Percentiles rank a stretch among this genome's conserved stretches.
phyloP scores from a whole-genome alignment of 2,797 vertebrate species.

The Neostethus bicornis region DNA sequence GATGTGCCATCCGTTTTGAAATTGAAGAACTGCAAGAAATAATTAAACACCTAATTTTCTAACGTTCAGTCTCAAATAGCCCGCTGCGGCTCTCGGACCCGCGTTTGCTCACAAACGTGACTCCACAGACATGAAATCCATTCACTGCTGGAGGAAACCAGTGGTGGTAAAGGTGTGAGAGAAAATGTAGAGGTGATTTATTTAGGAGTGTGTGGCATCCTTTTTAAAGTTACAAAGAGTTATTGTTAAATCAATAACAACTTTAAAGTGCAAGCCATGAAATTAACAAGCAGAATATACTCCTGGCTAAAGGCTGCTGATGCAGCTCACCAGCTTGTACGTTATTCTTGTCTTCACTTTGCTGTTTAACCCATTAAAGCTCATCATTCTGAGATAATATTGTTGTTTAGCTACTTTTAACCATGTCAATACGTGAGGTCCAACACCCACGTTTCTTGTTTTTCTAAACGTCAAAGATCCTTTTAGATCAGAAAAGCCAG shows the following conservation, averaged over 20 bases:
- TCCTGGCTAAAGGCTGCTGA: constrained; percentile 14
- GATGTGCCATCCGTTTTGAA: too few species aligned
- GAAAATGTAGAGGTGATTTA: constrained; percentile 43
- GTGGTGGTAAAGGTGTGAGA: constrained; percentile 14
- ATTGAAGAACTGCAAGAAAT: too few species aligned
- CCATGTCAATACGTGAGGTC: too few species aligned
- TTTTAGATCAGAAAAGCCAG: too few species aligned
- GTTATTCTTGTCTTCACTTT: constrained; percentile 9
- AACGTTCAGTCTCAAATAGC: too few species aligned
- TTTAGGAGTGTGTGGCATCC: constrained; percentile 48
- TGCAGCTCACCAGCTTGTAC: constrained; percentile 6
- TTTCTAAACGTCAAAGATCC: too few species aligned
- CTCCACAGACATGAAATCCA: neutral
- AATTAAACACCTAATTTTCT: too few species aligned
- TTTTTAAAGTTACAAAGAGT: constrained; percentile 49
- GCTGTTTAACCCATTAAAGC: constrained; percentile 9
- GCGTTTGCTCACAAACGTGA: neutral
- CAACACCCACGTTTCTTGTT: too few species aligned
- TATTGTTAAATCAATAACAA: constrained; percentile 63
- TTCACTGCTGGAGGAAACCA: neutral
- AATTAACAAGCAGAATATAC: constrained; percentile 16
- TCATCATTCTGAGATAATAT: neutral
- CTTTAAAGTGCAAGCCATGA: constrained; percentile 43
- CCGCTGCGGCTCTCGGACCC: too few species aligned
- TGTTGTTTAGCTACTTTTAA: constrained; percentile 3